Percentiles rank a stretch among this genome's conserved stretches.
Conservation (phyloP, 2,888 invertebrate species). For the Lasioglossum vierecki region DNA sequence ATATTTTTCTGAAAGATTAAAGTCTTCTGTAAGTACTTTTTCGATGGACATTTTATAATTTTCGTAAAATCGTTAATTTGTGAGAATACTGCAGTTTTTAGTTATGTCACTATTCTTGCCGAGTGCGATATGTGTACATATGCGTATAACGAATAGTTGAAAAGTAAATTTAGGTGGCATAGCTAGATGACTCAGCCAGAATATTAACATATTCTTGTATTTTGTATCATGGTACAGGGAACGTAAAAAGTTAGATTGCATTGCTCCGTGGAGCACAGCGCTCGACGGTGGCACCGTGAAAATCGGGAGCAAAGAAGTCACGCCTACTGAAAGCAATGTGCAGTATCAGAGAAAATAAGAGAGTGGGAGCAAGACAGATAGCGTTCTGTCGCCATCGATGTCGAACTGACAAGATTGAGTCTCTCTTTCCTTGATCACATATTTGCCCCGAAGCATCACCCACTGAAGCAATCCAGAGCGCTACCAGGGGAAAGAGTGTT, state of each 20-base stretch:
- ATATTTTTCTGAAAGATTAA: too few relatives aligned
- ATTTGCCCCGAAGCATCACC: slow-evolving; percentile 1
- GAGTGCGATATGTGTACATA: too few relatives aligned
- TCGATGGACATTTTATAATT: too few relatives aligned
- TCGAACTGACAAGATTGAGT: slow-evolving; percentile 7
- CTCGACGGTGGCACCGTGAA: not conserved
- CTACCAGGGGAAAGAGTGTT: not conserved
- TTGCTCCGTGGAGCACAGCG: not conserved
- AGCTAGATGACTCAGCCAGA: not conserved
- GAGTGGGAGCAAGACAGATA: not conserved
- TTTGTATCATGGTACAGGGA: not conserved
- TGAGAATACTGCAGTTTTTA: too few relatives aligned
- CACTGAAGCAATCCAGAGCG: not conserved
- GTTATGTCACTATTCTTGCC: too few relatives aligned
- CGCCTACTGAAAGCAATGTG: slow-evolving; percentile 2
- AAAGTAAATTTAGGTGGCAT: not conserved
- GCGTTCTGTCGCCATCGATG: slow-evolving; percentile 5
- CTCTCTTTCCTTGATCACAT: slow-evolving; percentile 12
- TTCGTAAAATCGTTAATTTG: too few relatives aligned
- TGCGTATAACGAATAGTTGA: not conserved
- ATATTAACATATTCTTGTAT: not conserved
- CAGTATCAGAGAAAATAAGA: not conserved
- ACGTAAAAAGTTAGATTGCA: not conserved
- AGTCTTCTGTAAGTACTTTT: too few relatives aligned
- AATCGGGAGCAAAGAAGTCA: not conserved